Evolutionary conservation across 2,113 vertebrate species (phyloP).

Genomic region (Orientallactaga bullata): DNA sequence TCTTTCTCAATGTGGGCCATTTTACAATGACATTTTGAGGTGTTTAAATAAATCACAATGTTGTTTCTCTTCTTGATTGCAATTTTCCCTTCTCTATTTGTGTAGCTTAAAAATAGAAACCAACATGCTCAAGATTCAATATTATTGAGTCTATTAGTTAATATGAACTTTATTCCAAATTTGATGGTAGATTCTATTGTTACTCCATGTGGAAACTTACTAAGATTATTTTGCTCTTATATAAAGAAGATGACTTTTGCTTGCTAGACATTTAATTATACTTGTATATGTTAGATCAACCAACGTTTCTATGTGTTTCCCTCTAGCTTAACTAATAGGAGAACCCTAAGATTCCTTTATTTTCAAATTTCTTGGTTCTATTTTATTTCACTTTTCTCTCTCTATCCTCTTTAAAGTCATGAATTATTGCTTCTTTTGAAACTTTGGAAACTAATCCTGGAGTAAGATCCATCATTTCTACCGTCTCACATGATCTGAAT

Average conservation of each 20-base stretch:
- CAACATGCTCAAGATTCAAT: conserved; percentile 41
- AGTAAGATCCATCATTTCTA: neutral
- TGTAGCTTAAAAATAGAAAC: conserved; percentile 72
- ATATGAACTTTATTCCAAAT: conserved; percentile 54
- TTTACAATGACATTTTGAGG: conserved; percentile 76
- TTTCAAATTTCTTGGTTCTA: conserved; percentile 34
- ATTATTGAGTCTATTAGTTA: conserved; percentile 66
- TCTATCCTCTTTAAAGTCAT: neutral
- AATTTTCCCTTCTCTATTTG: conserved; percentile 45
- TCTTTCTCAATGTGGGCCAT: conserved; percentile 22
- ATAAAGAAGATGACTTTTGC: conserved; percentile 44
- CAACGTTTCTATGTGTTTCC: neutral
- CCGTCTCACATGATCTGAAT: neutral
- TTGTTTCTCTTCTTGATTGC: conserved; percentile 81
- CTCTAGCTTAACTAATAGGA: neutral
- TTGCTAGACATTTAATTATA: conserved; percentile 39
- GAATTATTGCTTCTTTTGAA: conserved; percentile 41
- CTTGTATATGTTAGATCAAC: neutral
- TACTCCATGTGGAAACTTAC: conserved; percentile 1
- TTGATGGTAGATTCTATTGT: conserved; percentile 43
- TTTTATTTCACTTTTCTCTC: neutral
- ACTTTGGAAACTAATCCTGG: neutral
- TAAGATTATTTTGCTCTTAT: conserved; percentile 43
- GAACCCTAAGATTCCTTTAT: neutral
- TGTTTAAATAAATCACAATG: conserved; percentile 77